Percentiles rank a stretch among this genome's conserved stretches.
Conservation (phyloP, 2,888 invertebrate genomes). For the Willowsia nigromaculata region DNA sequence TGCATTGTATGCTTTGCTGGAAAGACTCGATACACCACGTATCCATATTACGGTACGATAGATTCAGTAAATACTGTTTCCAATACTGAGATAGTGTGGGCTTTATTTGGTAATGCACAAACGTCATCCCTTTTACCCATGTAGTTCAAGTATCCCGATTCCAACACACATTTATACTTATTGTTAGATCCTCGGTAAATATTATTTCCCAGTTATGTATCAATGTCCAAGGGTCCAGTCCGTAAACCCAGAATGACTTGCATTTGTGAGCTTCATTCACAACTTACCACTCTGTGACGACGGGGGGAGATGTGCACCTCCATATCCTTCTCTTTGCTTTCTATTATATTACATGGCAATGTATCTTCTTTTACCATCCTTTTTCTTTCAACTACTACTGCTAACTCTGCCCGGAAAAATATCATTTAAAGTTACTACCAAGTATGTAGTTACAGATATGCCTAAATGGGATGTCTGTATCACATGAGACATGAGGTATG, state of each 20-base stretch:
- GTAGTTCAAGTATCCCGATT: background rate
- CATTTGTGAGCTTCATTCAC: no score
- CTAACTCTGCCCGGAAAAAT: background rate
- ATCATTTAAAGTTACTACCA: background rate
- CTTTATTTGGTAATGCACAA: background rate
- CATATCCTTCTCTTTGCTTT: background rate
- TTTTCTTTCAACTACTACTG: background rate
- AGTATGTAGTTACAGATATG: background rate
- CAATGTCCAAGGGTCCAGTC: background rate
- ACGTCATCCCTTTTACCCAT: background rate
- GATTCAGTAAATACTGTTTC: no score
- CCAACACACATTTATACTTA: background rate
- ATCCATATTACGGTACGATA: background rate
- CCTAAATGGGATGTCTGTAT: background rate
- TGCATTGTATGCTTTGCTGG: background rate
- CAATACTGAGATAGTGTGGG: no score
- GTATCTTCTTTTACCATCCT: background rate
- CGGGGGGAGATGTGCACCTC: background rate
- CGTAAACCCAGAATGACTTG: no score
- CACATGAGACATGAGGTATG: no score
- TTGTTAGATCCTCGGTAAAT: background rate
- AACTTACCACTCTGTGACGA: constrained; percentile 3
- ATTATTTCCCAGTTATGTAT: background rate
- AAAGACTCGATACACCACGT: background rate
- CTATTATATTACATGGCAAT: background rate